Evolutionary conservation across 2,888 invertebrate species (phyloP).

Genomic region (Prenolepis imparis): DNA sequence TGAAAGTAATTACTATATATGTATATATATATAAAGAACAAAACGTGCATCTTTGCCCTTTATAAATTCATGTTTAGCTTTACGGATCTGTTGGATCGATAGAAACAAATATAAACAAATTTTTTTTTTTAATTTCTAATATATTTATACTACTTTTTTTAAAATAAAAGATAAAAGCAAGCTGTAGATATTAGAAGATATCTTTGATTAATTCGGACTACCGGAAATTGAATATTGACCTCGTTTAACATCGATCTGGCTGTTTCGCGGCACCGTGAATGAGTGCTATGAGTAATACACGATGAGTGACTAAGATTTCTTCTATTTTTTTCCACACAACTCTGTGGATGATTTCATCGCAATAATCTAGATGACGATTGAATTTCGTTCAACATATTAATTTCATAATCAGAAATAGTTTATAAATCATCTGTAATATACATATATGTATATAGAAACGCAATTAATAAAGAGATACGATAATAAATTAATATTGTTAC

Average conservation of each 20-base stretch:
- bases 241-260: slow-evolving; percentile 72
- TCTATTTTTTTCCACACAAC: slow-evolving; percentile 64
- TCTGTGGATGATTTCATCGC: slow-evolving; percentile 71
- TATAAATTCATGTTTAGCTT: neutral
- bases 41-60: neutral
- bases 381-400: slow-evolving; percentile 15
- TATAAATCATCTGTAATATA: slow-evolving; percentile 5
- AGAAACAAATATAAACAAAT: neutral
- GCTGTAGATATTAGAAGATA: neutral
- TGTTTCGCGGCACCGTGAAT: slow-evolving; percentile 41
- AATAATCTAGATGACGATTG: slow-evolving; percentile 37
- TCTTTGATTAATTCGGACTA: slow-evolving; percentile 41
- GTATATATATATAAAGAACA: neutral
- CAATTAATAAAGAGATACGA: neutral
- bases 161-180: neutral
- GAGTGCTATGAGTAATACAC: slow-evolving; percentile 59
- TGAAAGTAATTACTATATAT: slow-evolving; percentile 1
- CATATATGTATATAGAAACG: neutral
- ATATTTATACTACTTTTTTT: neutral
- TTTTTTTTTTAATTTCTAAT: neutral
- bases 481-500: no score
- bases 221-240: slow-evolving; percentile 82
- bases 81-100: neutral
- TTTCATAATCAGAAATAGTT: neutral
- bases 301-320: slow-evolving; percentile 74